phyloP scores from a whole-genome alignment of 64 coral and sea anemone species.

The Astreopora myriophthalma region DNA sequence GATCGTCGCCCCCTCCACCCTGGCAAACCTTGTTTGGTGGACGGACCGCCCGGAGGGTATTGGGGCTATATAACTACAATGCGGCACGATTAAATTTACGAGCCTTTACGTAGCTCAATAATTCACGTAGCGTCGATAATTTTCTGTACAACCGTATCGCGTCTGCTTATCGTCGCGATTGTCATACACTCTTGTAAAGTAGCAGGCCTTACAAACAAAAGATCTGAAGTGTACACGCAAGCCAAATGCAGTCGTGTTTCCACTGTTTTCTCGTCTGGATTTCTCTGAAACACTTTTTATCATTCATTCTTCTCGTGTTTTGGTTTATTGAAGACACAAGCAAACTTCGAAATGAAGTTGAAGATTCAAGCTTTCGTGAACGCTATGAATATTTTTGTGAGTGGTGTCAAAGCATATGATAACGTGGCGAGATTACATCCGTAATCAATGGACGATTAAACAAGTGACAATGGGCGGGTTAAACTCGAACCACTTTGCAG shows the following conservation, averaged over 20 bases:
- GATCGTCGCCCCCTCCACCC: no score
- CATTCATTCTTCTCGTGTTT: background rate
- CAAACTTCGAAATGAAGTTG: background rate
- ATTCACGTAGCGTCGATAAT: background rate
- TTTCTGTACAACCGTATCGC: background rate
- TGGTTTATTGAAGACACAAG: background rate
- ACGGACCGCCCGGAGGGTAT: no score
- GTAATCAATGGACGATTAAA: background rate
- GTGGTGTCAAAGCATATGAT: background rate
- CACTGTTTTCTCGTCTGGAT: background rate
- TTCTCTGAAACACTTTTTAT: background rate
- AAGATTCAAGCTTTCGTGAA: background rate
- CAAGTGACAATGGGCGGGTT: background rate
- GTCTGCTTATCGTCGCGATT: background rate
- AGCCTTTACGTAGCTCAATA: background rate
- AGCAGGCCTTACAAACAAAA: background rate
- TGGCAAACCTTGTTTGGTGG: no score
- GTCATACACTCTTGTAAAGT: background rate
- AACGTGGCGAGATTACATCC: background rate
- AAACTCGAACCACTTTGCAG: slow-evolving; percentile 6
- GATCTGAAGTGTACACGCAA: background rate
- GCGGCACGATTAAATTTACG: background rate
- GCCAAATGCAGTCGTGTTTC: background rate
- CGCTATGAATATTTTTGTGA: background rate
- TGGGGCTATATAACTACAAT: background rate